Conservation (phyloP, 2,888 invertebrate species). For the Neria commutata region DNA sequence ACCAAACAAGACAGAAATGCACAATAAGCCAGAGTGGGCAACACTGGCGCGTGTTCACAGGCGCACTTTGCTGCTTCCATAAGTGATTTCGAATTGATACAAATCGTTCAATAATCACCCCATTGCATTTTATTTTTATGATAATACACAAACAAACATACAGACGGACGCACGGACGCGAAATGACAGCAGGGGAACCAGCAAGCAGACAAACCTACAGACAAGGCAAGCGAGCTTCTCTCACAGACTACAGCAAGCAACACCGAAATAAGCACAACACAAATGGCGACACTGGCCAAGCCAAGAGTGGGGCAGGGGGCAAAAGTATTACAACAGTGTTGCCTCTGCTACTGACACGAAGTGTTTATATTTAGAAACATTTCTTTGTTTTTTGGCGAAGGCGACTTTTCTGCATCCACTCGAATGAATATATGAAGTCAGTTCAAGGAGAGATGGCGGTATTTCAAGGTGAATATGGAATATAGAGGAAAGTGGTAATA, state of each 20-base stretch:
- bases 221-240: background rate
- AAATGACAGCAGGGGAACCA: too few species aligned
- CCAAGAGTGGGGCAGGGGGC: background rate
- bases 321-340: background rate
- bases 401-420: background rate
- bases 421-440: too few species aligned
- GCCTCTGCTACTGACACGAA: too few species aligned
- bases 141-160: constrained; percentile 10
- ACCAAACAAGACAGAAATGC: constrained; percentile 1
- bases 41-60: background rate
- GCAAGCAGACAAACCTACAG: background rate
- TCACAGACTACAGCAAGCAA: background rate
- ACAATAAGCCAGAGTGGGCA: background rate
- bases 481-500: too few species aligned
- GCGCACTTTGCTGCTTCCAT: constrained; percentile 13
- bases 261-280: background rate
- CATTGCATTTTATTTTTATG: constrained; percentile 54
- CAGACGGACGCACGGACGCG: background rate
- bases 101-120: constrained; percentile 60
- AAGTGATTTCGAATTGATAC: constrained; percentile 55
- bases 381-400: background rate
- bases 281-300: background rate
- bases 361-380: background rate
- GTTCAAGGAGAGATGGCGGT: too few species aligned
- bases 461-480: too few species aligned